Evolutionary conservation across 2,113 vertebrate genomes (phyloP), one percentile per base, ranked within the genome.

Genomic region (Solea solea): DNA sequence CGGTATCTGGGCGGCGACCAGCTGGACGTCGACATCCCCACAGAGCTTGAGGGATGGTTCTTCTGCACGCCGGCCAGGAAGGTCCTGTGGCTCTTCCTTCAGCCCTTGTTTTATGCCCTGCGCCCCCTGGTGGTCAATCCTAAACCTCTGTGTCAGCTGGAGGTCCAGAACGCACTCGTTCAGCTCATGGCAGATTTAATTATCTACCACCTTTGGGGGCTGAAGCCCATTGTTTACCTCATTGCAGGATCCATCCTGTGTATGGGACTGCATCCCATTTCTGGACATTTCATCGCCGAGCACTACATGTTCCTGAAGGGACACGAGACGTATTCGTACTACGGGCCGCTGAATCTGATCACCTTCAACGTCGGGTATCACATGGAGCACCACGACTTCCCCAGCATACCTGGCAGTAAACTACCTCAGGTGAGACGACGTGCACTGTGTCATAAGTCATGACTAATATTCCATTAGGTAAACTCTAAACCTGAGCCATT

Each of bases 351-450:
- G 80, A 99, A 99, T 90, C 87, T 88, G 70, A 95, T 99, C 90
- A 98, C 98, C 74, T 99, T 99, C 88, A 99, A 99, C 11, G 97
- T 96, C 39, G 98, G 98, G 11, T 99, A 98, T 87, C 98, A 99
- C 89, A 90, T 97, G 95, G 98, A 99, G 80, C 98, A 99, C 75
- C 98, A 99, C 0, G 98, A 99, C 88, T 99, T 99, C 70, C 98
- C 97, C 74, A 99, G 97, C 90, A 97, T 99, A 90, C 97, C 98
- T 0, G 95, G 98, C 69, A 95, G 95, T 88, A 96, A 92, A 64
- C 82, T 99, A 87, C 97, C 97, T 53, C 92, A 95, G 96, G 98
- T 99, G 90, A 80, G 88, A 53, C 9, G 21, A 21, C 9, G 0
- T 45, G 11, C 55, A 13, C 16, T 16, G 48, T 72, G 48, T 21